Evolutionary conservation across 1,140 invertebrate genomes (phyloP).

Genomic region (Helicoverpa armigera): DNA sequence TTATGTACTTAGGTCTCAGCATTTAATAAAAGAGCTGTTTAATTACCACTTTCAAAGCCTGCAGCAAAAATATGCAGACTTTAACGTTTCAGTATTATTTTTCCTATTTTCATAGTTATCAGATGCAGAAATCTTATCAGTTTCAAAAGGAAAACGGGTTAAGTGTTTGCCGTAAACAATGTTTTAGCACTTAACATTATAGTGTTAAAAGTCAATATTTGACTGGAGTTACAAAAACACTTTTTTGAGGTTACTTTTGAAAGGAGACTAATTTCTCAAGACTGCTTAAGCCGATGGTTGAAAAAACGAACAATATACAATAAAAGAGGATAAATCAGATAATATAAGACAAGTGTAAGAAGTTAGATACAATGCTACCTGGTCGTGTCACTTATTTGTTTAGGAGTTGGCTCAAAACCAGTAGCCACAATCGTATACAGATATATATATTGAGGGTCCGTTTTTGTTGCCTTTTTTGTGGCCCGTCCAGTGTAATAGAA

Average conservation of each 20-base stretch:
- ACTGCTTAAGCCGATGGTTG: not conserved
- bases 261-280: slow-evolving; percentile 1
- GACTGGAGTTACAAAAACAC: not conserved
- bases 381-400: slow-evolving; percentile 84
- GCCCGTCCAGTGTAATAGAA: slow-evolving; percentile 76
- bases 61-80: not conserved
- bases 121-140: not conserved
- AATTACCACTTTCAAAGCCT: not conserved
- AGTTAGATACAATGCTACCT: slow-evolving; percentile 78
- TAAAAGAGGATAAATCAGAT: slow-evolving; percentile 80
- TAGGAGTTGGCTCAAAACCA: slow-evolving; percentile 83
- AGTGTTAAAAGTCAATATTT: not conserved
- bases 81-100: not conserved
- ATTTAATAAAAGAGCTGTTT: not conserved
- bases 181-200: too few species aligned
- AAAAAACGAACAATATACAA: slow-evolving; percentile 50
- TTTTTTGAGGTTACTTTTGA: not conserved
- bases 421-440: slow-evolving; percentile 78
- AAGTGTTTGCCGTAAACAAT: not conserved
- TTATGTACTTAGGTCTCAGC: not conserved
- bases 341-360: slow-evolving; percentile 83
- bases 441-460: slow-evolving; percentile 67
- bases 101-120: not conserved
- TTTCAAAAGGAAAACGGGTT: not conserved
- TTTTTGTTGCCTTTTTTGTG: slow-evolving; percentile 82